Base-by-base conservation (phyloP, 2,113 vertebrate genomes). In the Phocoena sinus region DNA sequence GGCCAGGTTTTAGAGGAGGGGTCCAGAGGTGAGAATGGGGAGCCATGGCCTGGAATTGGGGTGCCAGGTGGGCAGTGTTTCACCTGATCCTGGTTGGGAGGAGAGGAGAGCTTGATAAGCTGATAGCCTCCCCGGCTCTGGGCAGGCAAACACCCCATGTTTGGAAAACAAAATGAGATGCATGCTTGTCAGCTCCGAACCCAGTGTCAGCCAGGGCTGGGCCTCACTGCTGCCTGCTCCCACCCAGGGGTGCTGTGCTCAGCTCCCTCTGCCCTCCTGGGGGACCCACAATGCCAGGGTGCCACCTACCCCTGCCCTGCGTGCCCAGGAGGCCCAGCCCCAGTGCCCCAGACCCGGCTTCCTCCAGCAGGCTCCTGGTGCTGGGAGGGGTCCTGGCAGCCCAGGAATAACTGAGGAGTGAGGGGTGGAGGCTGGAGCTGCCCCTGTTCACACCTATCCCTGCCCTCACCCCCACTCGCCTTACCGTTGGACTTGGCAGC, bases 371-470 rank as follows among this genome's bases (percentile, higher is more conserved):
- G 28, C 63, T 84, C 26, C 50, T 20, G 36, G 53, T 0, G 0
- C 3, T n/a, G 73, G 50, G 20, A 23, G 83, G 82, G 70, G 9
- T 8, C 3, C 50, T 0, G 3, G 62, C 25, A 38, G 13, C 17
- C 68, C 14, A 1, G 26, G 36, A 56, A 33, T 41, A 18, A 6
- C 12, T 0, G n/a, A 81, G 44, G 10, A 1, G 1, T 1, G 25
- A 8, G 60, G 38, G 1, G n/a, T 65, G 3, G 3, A 17, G 31
- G 33, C 58, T 4, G 60, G 70, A 5, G 4, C 56, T 8, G 41
- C 26, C 0, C 0, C 11, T 2, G 31, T 4, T 28, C 38, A 1
- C 1, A 0, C 31, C 2, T 9, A 1, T 31, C 31, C 2, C 38
- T 10, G 33, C 60, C 21, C 36, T n/a, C 44, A 1, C 44, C 18